These are phyloP conservation scores for Mungos mungo DNA, from an alignment of 2,113 vertebrate species.

Conservation along the genomic window DNA sequence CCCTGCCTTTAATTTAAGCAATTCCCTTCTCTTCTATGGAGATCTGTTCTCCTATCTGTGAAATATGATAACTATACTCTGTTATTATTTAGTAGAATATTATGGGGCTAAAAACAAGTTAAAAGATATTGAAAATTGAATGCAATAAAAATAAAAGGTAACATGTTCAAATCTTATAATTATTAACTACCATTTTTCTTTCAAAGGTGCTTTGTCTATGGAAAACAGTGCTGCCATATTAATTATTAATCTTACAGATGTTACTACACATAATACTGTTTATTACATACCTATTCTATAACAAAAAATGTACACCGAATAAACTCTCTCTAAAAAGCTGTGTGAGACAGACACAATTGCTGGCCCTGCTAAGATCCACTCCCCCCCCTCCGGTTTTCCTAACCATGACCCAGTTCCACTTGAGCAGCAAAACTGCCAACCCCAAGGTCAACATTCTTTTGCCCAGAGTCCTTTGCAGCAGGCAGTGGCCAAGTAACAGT, in stretches of 20 bases:
- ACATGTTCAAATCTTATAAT: neutral
- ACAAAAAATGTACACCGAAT: neutral
- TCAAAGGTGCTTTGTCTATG: neutral
- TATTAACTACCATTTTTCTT: neutral
- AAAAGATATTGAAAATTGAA: neutral
- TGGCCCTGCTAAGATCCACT: neutral
- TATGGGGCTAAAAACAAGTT: neutral
- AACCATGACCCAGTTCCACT: neutral
- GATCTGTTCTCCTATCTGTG: neutral
- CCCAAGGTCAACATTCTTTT: neutral
- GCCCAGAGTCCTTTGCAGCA: neutral
- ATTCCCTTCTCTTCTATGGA: neutral
- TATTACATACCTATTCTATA: neutral
- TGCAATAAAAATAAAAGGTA: neutral
- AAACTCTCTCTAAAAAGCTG: neutral
- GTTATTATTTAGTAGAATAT: neutral
- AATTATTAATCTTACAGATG: neutral
- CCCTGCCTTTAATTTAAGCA: neutral
- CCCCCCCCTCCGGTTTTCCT: rapidly evolving
- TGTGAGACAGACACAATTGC: neutral
- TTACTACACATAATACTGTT: neutral
- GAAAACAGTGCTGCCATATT: neutral
- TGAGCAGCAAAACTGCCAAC: neutral
- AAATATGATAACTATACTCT: neutral
- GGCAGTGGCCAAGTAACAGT: no score